Evolutionary conservation across 2,113 vertebrate species (phyloP), one percentile per base, ranked within the genome.

Genomic region (Campylorhamphus procurvoides): DNA sequence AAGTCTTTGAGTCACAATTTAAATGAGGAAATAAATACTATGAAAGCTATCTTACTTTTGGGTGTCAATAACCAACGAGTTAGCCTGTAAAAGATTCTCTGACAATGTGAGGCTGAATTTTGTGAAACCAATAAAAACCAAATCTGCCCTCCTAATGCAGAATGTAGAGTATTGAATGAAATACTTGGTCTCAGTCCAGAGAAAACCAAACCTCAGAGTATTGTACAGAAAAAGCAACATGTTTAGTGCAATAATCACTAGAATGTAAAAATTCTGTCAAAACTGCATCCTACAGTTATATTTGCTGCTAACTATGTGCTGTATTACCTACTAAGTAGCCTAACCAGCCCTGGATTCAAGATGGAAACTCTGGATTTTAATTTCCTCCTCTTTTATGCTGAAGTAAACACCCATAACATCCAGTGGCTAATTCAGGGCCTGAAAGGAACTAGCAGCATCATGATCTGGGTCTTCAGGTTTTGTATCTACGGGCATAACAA

Each of bases 261-360:
- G 20, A 72, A 64, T n/a, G 33, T 7, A 73, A 84, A 47, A 68
- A 18, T 20, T 18, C 24, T 15, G 6, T 39, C n/a, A 76, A 52
- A 64, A 1, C 4, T 42, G 40, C 16, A 14, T 29, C 28, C 46
- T 31, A 20, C 18, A 62, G 17, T 18, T 40, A 14, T 62, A 62
- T 13, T 63, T 18, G 27, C 37, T 40, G 18, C 15, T 20, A 40
- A 39, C 27, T 63, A 6, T 14, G 15, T 52, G 17, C 18, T 50
- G 0, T 9, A 18, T 47, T 76, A 9, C 4, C 27, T 56, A 28
- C 9, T 62, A 71, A 81, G 3, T 12, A 18, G 16, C 1, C 11
- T 66, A 71, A 78, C 3, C 12, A 22, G 24, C 1, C 12, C 59
- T 63, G 13, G 22, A 78, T 67, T 87, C 19, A 31, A 69, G 64